Evolutionary conservation across 2,113 vertebrate genomes (phyloP).

Genomic region (Calypte anna): DNA sequence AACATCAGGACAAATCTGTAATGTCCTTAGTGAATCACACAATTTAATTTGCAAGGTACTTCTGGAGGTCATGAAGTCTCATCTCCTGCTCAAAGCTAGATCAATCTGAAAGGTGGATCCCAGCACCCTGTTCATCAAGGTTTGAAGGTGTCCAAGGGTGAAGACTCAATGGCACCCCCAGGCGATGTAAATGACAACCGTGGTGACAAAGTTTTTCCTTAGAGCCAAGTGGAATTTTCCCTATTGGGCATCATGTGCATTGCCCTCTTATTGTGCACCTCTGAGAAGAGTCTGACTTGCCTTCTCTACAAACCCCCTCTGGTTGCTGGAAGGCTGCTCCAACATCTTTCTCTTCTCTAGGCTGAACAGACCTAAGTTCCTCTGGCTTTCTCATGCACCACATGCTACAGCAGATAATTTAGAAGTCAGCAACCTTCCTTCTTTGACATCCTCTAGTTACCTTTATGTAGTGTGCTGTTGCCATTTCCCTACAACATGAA

Average conservation of each 20-base stretch:
- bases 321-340: not conserved
- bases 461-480: not conserved
- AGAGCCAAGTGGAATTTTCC: not conserved
- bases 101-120: not conserved
- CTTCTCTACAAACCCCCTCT: not conserved
- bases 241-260: accelerated
- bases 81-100: not conserved
- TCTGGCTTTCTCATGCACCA: not conserved
- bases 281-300: not conserved
- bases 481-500: not conserved
- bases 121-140: not conserved
- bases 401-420: not conserved
- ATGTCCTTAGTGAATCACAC: too few relatives aligned
- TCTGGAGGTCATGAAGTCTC: not conserved
- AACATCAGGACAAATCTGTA: not conserved
- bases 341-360: not conserved
- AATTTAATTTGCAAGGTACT: not conserved
- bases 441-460: not conserved
- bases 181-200: not conserved
- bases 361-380: not conserved
- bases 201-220: not conserved
- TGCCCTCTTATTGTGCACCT: not conserved
- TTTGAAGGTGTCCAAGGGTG: not conserved
- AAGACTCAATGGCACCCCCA: not conserved
- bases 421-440: not conserved